phyloP scores from a whole-genome alignment of 2,888 invertebrate species.

The Drosophila silvestris region DNA sequence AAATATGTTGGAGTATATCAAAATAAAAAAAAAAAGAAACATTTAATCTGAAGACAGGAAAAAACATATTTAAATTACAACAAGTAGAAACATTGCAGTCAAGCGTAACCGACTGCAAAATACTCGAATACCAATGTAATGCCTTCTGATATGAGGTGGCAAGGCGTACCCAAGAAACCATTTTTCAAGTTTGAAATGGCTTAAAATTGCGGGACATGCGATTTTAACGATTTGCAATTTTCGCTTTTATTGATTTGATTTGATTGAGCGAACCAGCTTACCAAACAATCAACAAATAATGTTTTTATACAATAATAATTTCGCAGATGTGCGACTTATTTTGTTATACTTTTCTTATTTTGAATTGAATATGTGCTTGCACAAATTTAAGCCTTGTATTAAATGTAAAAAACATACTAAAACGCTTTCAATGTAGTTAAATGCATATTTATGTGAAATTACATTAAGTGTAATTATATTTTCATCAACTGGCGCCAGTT shows the following conservation, averaged over 20 bases:
- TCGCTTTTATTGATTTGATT: not conserved
- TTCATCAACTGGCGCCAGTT: conserved; percentile 40
- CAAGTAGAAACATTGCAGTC: not conserved
- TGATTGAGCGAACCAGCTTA: not conserved
- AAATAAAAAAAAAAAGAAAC: not conserved
- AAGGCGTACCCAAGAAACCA: no score
- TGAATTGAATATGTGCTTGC: not conserved
- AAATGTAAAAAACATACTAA: conserved; percentile 21
- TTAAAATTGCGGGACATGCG: not conserved
- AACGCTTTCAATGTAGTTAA: conserved; percentile 43
- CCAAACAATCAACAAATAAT: not conserved
- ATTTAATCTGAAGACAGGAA: not conserved
- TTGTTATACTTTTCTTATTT: not conserved
- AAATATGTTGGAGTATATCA: not conserved
- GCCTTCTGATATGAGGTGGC: not conserved
- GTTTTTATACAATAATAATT: not conserved
- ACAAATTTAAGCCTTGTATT: conserved; percentile 9
- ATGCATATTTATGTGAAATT: conserved; percentile 33
- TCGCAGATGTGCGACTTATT: not conserved
- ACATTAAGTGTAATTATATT: conserved; percentile 48
- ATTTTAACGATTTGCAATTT: not conserved
- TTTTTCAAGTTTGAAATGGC: accelerated
- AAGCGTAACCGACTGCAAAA: not conserved
- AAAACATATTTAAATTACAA: not conserved
- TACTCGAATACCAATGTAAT: not conserved